phyloP scores from a whole-genome alignment of 2,888 invertebrate genomes.

The Elaeidobius kamerunicus region DNA sequence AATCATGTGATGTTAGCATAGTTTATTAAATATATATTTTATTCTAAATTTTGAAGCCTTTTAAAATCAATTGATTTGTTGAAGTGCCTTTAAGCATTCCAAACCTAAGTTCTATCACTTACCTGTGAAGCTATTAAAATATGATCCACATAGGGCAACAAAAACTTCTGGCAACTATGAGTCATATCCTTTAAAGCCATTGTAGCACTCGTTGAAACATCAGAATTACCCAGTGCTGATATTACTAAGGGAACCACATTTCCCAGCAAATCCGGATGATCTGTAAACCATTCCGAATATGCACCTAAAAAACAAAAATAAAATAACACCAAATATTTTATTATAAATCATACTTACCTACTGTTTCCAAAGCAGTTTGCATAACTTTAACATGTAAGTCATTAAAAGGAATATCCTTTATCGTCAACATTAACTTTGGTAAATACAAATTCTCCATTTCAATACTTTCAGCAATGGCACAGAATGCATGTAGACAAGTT shows the following conservation, averaged over 20 bases:
- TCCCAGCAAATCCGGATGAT: constrained; percentile 64
- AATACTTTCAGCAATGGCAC: constrained; percentile 62
- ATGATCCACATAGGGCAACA: constrained; percentile 73
- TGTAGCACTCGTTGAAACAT: constrained; percentile 76
- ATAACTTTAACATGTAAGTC: constrained; percentile 61
- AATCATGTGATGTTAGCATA: constrained; percentile 23
- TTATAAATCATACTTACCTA: constrained; percentile 54
- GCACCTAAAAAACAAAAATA: constrained; percentile 57
- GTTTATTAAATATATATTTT: background rate
- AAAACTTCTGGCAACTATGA: constrained; percentile 71
- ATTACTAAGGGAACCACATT: constrained; percentile 67
- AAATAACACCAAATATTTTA: background rate
- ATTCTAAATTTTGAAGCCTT: background rate
- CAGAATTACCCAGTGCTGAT: constrained; percentile 61
- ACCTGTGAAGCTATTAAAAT: constrained; percentile 70
- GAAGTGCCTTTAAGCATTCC: no score
- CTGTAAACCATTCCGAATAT: constrained; percentile 83
- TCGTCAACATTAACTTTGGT: constrained; percentile 58
- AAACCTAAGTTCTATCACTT: no score
- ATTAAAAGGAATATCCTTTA: constrained; percentile 62
- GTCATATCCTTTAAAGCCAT: constrained; percentile 87
- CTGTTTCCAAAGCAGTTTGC: constrained; percentile 71
- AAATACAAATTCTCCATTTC: constrained; percentile 56
- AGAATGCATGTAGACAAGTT: constrained; percentile 64
- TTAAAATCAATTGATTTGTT: no score